Percentiles rank a stretch among this genome's conserved stretches.
These are phyloP conservation scores for Adineta ricciae DNA, from an alignment of 2,888 invertebrate genomes.

Conservation along the genomic window DNA sequence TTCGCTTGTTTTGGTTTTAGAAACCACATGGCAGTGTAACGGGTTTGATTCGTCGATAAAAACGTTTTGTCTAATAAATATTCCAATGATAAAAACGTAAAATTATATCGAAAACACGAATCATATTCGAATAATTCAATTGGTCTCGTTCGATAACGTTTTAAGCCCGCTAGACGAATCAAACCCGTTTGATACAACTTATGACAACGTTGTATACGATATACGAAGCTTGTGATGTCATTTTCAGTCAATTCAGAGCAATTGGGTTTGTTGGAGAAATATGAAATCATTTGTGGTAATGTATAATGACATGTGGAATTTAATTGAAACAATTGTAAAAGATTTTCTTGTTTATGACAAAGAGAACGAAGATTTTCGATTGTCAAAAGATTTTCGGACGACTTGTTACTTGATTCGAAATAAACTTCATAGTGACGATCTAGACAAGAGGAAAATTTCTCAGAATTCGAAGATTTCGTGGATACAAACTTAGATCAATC, in stretches of 20 bases:
- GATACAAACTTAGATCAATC: background rate
- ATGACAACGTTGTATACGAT: background rate
- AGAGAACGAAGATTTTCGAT: constrained; percentile 22
- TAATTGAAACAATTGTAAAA: background rate
- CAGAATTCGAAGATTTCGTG: too few relatives aligned
- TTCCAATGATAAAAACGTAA: constrained; percentile 5
- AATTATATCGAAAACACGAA: constrained; percentile 1
- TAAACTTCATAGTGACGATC: constrained; percentile 30
- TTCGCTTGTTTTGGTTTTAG: background rate
- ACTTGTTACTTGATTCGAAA: constrained; percentile 2
- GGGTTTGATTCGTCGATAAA: background rate
- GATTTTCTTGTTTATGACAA: constrained; percentile 19
- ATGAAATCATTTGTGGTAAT: constrained; percentile 23
- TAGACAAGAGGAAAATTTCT: background rate
- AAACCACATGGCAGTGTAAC: background rate
- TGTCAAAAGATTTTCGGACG: constrained; percentile 8
- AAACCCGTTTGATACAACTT: constrained; percentile 1
- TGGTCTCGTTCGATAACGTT: background rate
- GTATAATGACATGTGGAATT: constrained; percentile 22
- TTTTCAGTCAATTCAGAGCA: background rate
- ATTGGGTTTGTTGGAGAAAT: constrained; percentile 22
- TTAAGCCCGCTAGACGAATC: background rate
- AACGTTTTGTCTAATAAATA: background rate
- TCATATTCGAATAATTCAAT: background rate
- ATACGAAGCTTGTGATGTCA: background rate